Evolutionary conservation across 2,113 vertebrate genomes (phyloP).

Genomic region (sheep (Ovis aries)): DNA sequence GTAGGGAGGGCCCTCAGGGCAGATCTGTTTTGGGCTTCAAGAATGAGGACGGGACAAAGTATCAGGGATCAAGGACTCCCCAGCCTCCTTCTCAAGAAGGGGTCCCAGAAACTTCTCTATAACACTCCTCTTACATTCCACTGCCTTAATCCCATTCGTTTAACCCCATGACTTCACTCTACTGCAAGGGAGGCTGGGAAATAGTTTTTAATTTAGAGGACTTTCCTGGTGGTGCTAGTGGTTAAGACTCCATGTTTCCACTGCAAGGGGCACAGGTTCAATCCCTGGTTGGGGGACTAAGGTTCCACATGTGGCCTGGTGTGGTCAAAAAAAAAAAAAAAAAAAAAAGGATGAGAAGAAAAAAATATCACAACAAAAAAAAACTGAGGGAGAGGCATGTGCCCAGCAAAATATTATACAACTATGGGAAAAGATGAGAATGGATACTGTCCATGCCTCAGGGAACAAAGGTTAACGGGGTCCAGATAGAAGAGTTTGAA

Average conservation of each 20-base stretch:
- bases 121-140: neutral
- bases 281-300: neutral
- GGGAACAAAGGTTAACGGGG: neutral
- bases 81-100: neutral
- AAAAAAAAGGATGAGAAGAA: neutral
- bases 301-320: accelerated
- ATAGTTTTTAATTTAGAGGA: neutral
- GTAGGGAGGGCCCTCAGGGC: neutral
- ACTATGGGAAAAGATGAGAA: neutral
- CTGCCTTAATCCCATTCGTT: neutral
- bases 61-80: neutral
- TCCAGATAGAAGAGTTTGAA: neutral
- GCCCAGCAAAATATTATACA: neutral
- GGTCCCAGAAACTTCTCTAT: neutral
- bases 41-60: neutral
- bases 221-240: neutral
- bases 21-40: neutral
- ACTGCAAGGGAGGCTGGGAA: neutral
- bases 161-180: neutral
- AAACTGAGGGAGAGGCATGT: neutral
- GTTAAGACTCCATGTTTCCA: neutral
- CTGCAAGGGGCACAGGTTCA: neutral
- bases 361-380: neutral
- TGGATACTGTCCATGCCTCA: neutral
- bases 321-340: neutral